phyloP scores from a whole-genome alignment of 1,140 invertebrate genomes.

The Gonatopus flavifemur region DNA sequence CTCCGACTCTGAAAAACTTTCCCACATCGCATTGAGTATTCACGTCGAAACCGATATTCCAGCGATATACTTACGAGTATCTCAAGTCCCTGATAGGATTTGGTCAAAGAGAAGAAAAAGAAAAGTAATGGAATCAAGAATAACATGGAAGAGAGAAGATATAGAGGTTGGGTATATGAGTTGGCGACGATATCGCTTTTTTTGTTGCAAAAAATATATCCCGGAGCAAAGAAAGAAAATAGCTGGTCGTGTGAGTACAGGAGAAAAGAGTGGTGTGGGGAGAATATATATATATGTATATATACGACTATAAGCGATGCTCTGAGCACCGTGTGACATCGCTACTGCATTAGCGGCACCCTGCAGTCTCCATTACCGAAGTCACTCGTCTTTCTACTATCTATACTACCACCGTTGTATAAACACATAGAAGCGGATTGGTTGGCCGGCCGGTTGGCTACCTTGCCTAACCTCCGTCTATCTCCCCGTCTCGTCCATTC shows the following conservation, averaged over 20 bases:
- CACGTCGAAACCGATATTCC: too few species aligned
- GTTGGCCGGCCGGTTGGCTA: too few species aligned
- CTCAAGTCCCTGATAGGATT: constrained; percentile 22
- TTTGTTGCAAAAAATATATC: too few species aligned
- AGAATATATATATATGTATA: constrained; percentile 4
- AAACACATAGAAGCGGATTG: too few species aligned
- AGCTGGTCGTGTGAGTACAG: not conserved
- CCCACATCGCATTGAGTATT: too few species aligned
- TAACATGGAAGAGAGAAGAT: not conserved
- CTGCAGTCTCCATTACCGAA: constrained; percentile 51
- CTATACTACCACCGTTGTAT: too few species aligned
- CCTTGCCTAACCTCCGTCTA: not conserved
- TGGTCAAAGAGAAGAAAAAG: constrained; percentile 16
- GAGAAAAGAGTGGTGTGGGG: not conserved
- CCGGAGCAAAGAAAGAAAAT: not conserved
- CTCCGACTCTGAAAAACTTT: too few species aligned
- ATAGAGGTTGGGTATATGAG: not conserved
- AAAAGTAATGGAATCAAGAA: not conserved
- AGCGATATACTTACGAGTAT: too few species aligned
- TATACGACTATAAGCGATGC: constrained; percentile 44
- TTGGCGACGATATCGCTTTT: too few species aligned
- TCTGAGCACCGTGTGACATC: constrained; percentile 44
- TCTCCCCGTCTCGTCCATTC: constrained; percentile 20
- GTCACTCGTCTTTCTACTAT: constrained; percentile 12
- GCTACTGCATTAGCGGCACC: constrained; percentile 56